Conservation (phyloP, 2,113 vertebrate species). For the Grantiella picta region DNA sequence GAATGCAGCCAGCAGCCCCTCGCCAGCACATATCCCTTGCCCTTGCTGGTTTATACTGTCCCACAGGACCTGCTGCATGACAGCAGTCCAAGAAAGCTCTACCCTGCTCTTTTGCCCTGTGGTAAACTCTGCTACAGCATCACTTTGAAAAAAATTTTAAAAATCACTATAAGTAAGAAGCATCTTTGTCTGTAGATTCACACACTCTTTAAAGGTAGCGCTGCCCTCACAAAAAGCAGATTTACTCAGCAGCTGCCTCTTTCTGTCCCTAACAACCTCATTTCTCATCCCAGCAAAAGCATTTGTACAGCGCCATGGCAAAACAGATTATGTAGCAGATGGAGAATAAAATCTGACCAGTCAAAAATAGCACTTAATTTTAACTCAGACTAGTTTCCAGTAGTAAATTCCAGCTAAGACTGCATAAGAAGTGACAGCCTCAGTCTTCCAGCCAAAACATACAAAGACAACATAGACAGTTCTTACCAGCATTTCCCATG, state of each 20-base stretch:
- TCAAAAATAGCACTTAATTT: slow-evolving; percentile 6
- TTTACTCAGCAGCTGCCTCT: neutral
- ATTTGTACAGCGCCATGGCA: neutral
- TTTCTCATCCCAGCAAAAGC: slow-evolving; percentile 6
- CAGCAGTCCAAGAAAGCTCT: neutral
- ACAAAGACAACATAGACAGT: neutral
- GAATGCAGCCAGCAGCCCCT: neutral
- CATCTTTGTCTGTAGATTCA: neutral
- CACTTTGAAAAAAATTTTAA: neutral
- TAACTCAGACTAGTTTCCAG: neutral
- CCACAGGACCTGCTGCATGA: neutral
- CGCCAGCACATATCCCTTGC: neutral
- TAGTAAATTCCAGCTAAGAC: neutral
- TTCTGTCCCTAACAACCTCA: neutral
- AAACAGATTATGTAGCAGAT: neutral
- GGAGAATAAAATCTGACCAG: neutral
- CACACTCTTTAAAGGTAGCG: neutral
- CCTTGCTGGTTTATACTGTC: neutral
- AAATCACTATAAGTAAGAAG: neutral
- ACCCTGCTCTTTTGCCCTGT: neutral
- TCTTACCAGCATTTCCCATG: neutral
- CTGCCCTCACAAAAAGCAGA: neutral
- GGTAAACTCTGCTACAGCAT: neutral
- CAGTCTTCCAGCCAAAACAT: neutral
- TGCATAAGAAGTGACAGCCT: neutral